These are phyloP conservation scores for Listrodromus nycthemerus DNA, from an alignment of 2,888 invertebrate species.

Conservation along the genomic window DNA sequence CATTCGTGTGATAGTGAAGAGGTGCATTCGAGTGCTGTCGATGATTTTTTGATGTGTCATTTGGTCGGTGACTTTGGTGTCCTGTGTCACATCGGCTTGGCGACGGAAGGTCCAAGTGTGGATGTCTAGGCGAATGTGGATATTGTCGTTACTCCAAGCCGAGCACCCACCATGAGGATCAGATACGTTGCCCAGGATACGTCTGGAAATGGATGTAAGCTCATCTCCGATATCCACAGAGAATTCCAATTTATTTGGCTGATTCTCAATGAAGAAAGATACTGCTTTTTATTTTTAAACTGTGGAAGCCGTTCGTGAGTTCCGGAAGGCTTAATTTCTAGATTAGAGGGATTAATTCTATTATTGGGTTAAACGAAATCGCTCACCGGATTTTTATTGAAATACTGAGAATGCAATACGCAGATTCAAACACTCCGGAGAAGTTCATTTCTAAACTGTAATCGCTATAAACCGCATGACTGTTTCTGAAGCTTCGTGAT, in stretches of 20 bases:
- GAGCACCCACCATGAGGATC: constrained; percentile 76
- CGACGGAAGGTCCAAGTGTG: background rate
- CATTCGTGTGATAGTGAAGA: background rate
- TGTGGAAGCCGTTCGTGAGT: background rate
- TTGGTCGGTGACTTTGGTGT: background rate
- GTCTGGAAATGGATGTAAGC: constrained; percentile 74
- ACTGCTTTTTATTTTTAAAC: background rate
- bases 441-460: too few relatives aligned
- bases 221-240: constrained; percentile 56
- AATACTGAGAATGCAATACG: background rate
- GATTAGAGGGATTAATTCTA: background rate
- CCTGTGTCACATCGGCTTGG: background rate
- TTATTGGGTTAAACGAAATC: background rate
- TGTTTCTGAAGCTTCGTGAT: too few relatives aligned
- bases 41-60: background rate
- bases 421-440: too few relatives aligned
- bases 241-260: background rate
- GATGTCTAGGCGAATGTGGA: constrained; percentile 37
- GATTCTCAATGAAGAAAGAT: background rate
- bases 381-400: background rate
- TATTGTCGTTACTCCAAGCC: background rate
- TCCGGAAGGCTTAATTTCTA: background rate
- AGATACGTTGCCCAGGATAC: constrained; percentile 79
- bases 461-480: too few relatives aligned
- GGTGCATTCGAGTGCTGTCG: background rate